These are phyloP conservation scores for Muntiacus reevesi DNA, from an alignment of 2,113 vertebrate genomes.

Conservation along the genomic window DNA sequence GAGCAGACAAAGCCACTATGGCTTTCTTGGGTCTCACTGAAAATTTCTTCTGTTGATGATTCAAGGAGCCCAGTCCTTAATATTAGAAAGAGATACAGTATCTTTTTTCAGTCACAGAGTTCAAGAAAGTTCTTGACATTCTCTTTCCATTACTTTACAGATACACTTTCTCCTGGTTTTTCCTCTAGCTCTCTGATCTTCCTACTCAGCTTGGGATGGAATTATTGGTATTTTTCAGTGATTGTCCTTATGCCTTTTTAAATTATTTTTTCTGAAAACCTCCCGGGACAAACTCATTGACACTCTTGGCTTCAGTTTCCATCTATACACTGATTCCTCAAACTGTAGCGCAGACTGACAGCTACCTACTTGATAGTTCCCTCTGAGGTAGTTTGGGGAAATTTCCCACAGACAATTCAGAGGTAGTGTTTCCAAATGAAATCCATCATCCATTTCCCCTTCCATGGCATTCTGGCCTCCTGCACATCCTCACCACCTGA, in stretches of 20 bases:
- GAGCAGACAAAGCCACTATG: not conserved
- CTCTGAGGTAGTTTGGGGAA: not conserved
- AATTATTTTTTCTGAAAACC: not conserved
- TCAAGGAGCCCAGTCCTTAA: not conserved
- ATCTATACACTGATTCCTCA: not conserved
- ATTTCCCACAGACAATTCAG: not conserved
- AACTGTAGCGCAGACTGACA: not conserved
- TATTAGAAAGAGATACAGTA: not conserved
- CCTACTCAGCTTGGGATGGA: not conserved
- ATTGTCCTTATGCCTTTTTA: not conserved
- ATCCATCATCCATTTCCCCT: not conserved
- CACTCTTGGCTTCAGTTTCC: not conserved
- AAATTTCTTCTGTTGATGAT: not conserved
- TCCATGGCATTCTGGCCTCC: not conserved
- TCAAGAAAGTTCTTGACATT: not conserved
- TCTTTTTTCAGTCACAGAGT: not conserved
- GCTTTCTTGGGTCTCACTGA: not conserved
- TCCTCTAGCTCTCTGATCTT: not conserved
- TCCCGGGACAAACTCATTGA: not conserved
- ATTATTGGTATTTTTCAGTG: not conserved
- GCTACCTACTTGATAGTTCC: not conserved
- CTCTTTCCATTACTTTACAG: not conserved
- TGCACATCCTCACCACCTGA: not conserved
- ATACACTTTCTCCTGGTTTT: not conserved
- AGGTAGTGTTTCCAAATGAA: not conserved